These are phyloP conservation scores for Agapornis roseicollis DNA, from an alignment of 2,113 vertebrate genomes.

Conservation along the genomic window DNA sequence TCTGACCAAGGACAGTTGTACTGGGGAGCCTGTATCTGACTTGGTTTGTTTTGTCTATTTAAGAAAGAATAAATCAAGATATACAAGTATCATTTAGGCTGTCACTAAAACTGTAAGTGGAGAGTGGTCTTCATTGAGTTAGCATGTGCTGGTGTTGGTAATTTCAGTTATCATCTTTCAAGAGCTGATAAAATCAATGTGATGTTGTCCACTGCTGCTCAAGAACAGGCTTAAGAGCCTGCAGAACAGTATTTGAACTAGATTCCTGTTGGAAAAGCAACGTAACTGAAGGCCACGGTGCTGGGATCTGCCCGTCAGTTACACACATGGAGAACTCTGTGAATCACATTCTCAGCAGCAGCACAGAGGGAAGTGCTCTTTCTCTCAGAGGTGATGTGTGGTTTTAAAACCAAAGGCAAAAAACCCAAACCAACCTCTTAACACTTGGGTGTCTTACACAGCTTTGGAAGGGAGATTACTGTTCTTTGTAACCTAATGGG, in stretches of 20 bases:
- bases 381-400: neutral
- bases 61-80: neutral
- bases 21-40: neutral
- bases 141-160: neutral
- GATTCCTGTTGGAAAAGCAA: neutral
- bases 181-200: neutral
- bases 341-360: neutral
- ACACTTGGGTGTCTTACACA: neutral
- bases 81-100: neutral
- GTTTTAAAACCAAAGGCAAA: neutral
- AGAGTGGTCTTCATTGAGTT: neutral
- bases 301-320: neutral
- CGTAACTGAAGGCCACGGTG: accelerated
- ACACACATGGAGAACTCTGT: accelerated
- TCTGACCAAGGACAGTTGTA: neutral
- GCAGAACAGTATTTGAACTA: neutral
- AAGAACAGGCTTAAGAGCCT: neutral
- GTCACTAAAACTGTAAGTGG: neutral
- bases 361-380: neutral
- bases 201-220: accelerated
- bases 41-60: neutral
- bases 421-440: neutral
- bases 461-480: neutral
- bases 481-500: accelerated
- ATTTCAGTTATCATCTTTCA: neutral